Evolutionary conservation across 2,113 vertebrate genomes (phyloP), one percentile per base, ranked within the genome.

Genomic region (Oncorhynchus kisutch): DNA sequence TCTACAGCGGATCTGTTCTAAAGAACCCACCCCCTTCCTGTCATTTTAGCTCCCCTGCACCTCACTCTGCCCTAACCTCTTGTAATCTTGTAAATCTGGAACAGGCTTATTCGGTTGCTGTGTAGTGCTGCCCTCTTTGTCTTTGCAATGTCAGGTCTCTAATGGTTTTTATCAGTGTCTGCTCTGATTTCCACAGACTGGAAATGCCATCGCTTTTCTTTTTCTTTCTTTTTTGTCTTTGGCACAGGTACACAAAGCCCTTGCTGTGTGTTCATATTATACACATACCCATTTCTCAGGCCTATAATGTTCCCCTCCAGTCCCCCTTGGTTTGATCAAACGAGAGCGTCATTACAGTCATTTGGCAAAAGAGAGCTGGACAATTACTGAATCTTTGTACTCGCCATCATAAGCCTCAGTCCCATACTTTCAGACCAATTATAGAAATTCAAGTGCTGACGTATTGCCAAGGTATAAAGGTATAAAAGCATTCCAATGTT

Each of bases 321-420:
- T 45, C 39, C 67, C 29, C 24, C 20, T n/a, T 75, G 29, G 60
- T 34, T 25, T 49, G 70, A 49, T 75, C 25, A 73, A 34, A 34
- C 18, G 11, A 24, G 20, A 2, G 24, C 59, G 20, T 71, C 49
- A 67, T 65, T 65, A 78, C 24, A 74, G 67, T 76, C 9, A 57
- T 48, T 69, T 77, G 72, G 62, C 67, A 27, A 13, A 73, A 6
- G 22, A 67, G 65, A 54, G 64, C 71, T 68, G 27, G 14, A 67
- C 51, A 77, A 74, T 79, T 74, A 78, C 11, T 25, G 34, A 76
- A 64, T 51, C n/a, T 31, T 70, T 69, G 4, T 74, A 66, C 31
- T 49, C 16, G 12, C 27, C 45, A 75, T 64, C 70, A 54, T 14
- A 34, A 39, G 18, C 64, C 45, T 59, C 27, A 3, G 5, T 71